Conservation (phyloP, 2,888 invertebrate genomes). For the Dryobota labecula region DNA sequence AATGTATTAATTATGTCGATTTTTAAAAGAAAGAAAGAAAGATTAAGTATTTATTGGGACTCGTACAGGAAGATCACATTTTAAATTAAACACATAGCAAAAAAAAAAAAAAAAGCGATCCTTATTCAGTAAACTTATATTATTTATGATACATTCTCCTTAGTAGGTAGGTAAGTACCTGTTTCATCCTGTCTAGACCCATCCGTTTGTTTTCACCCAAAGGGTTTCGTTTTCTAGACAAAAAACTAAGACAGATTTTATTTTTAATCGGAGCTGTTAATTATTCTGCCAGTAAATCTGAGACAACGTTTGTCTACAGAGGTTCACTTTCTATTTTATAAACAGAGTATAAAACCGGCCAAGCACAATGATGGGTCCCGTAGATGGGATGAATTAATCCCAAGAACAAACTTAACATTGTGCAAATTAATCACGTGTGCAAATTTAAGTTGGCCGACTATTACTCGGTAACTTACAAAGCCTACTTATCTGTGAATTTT, state of each 20-base stretch:
- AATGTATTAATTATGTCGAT: background rate
- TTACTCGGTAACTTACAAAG: no score
- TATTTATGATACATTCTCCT: background rate
- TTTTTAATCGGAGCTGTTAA: constrained; percentile 36
- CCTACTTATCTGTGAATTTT: no score
- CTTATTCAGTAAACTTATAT: background rate
- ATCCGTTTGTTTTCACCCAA: constrained; percentile 29
- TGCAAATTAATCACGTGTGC: no score
- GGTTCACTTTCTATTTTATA: constrained; percentile 2
- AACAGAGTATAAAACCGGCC: constrained; percentile 15
- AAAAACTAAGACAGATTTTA: constrained; percentile 11
- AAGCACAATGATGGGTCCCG: no score
- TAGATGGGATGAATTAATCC: no score
- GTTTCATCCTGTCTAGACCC: constrained; percentile 36
- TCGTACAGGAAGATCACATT: no score
- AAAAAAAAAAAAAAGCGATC: no score
- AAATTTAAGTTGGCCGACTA: no score
- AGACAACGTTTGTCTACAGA: constrained; percentile 18
- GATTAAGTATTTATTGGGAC: no score
- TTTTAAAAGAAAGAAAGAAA: no score
- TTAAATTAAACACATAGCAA: no score
- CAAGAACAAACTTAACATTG: no score
- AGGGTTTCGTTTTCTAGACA: constrained; percentile 21
- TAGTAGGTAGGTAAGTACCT: background rate
- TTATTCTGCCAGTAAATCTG: constrained; percentile 25